These are phyloP conservation scores for Toxotes lorentzi DNA, from an alignment of 2,797 vertebrate genomes.

Conservation along the genomic window DNA sequence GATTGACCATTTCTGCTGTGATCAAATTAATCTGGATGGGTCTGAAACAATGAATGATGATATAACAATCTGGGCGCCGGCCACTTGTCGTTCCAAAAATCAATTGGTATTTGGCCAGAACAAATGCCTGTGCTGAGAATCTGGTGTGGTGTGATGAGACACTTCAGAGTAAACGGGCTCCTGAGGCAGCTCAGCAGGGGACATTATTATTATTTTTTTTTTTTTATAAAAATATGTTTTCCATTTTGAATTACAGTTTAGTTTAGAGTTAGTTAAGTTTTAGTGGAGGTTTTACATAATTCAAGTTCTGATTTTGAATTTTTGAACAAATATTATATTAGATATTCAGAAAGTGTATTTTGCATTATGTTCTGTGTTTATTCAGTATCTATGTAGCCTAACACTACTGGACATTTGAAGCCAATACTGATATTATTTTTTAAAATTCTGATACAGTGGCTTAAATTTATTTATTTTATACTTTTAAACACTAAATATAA, in stretches of 20 bases:
- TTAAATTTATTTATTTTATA: no score
- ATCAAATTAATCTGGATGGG: slow-evolving; percentile 71
- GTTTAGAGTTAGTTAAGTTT: not conserved
- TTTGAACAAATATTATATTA: not conserved
- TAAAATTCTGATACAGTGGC: no score
- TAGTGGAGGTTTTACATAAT: not conserved
- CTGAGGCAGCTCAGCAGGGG: slow-evolving; percentile 25
- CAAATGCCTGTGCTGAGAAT: slow-evolving; percentile 56
- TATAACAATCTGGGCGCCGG: slow-evolving; percentile 65
- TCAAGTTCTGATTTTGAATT: not conserved
- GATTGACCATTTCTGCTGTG: slow-evolving; percentile 63
- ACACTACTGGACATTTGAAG: no score
- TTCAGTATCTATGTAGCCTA: no score
- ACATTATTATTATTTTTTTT: not conserved
- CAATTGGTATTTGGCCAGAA: slow-evolving; percentile 70
- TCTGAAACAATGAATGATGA: slow-evolving; percentile 75
- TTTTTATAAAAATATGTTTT: slow-evolving; percentile 6
- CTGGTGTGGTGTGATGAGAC: slow-evolving; percentile 51
- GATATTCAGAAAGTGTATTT: not conserved
- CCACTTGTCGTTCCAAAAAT: slow-evolving; percentile 67
- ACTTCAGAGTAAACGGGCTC: slow-evolving; percentile 41
- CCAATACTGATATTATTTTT: no score
- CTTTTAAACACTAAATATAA: no score
- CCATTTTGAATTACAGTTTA: not conserved
- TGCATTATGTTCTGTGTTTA: no score